Percentiles rank a stretch among this genome's conserved stretches.
Conservation (phyloP, 2,888 invertebrate species). For the Neoscelio sp. region DNA sequence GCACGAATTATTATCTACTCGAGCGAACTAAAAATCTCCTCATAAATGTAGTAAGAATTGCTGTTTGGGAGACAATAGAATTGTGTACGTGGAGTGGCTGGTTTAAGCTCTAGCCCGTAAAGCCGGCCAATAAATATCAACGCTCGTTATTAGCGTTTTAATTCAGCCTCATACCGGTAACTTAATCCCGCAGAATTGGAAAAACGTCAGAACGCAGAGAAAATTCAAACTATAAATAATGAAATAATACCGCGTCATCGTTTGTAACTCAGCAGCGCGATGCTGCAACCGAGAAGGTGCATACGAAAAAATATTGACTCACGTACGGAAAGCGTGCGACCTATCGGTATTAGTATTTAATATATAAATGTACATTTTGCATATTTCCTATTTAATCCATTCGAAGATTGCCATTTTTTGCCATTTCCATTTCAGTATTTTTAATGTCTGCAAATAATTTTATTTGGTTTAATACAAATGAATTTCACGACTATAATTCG, state of each 20-base stretch:
- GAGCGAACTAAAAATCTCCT: slow-evolving; percentile 79
- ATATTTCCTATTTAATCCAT: neutral
- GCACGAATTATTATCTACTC: slow-evolving; percentile 76
- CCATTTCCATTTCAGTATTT: neutral
- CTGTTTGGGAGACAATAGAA: slow-evolving; percentile 72
- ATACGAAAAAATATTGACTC: slow-evolving; percentile 43
- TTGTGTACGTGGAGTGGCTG: slow-evolving; percentile 53
- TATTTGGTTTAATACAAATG: no score
- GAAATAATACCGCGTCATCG: slow-evolving; percentile 78
- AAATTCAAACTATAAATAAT: slow-evolving; percentile 79
- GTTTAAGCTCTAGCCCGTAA: slow-evolving; percentile 70
- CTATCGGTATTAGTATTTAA: slow-evolving; percentile 4
- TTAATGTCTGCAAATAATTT: neutral
- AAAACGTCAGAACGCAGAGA: slow-evolving; percentile 74
- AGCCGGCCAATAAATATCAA: slow-evolving; percentile 81
- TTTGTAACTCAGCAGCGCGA: slow-evolving; percentile 73
- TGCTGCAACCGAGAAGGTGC: slow-evolving; percentile 35
- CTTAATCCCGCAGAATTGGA: slow-evolving; percentile 80
- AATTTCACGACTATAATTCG: no score
- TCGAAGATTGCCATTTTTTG: neutral
- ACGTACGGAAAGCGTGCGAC: slow-evolving; percentile 24
- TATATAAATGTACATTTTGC: neutral
- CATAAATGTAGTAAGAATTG: slow-evolving; percentile 80
- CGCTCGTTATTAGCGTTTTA: slow-evolving; percentile 82
- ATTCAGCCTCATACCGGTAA: slow-evolving; percentile 78